Conservation (phyloP, 2,888 invertebrate genomes). For the Psococerastis gibbosa region DNA sequence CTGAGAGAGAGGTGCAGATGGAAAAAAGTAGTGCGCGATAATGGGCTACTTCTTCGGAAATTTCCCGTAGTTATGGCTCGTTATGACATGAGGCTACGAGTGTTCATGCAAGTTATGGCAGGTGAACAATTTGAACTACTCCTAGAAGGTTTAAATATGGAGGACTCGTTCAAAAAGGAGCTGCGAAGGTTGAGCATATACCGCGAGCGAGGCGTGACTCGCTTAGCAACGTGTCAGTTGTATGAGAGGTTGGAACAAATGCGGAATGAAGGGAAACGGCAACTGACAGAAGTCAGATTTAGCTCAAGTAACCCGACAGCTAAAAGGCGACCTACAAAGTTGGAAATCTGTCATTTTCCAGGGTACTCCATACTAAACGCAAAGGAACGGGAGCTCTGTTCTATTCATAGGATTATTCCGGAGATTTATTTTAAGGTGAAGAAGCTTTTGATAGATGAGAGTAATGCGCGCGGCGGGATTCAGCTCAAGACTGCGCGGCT, state of each 20-base stretch:
- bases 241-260: constrained; percentile 1
- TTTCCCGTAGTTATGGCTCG: constrained; percentile 46
- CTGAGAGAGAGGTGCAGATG: constrained; percentile 52
- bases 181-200: constrained; percentile 23
- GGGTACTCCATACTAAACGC: not conserved
- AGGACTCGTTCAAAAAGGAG: constrained; percentile 43
- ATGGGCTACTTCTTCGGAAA: constrained; percentile 60
- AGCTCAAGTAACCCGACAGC: not conserved
- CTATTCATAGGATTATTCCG: constrained; percentile 4
- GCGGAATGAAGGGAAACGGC: not conserved
- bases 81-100: constrained; percentile 44
- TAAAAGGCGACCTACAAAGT: not conserved
- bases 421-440: constrained; percentile 1
- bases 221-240: not conserved
- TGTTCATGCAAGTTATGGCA: constrained; percentile 56
- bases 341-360: not conserved
- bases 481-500: not conserved
- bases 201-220: not conserved
- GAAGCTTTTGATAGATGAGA: constrained; percentile 1
- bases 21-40: constrained; percentile 49
- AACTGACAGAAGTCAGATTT: not conserved
- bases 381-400: constrained; percentile 3
- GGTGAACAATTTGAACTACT: constrained; percentile 56
- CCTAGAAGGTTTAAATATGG: constrained; percentile 54
- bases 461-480: not conserved